Evolutionary conservation across 1,140 invertebrate species (phyloP).

Genomic region (Leptopilina clavipes): DNA sequence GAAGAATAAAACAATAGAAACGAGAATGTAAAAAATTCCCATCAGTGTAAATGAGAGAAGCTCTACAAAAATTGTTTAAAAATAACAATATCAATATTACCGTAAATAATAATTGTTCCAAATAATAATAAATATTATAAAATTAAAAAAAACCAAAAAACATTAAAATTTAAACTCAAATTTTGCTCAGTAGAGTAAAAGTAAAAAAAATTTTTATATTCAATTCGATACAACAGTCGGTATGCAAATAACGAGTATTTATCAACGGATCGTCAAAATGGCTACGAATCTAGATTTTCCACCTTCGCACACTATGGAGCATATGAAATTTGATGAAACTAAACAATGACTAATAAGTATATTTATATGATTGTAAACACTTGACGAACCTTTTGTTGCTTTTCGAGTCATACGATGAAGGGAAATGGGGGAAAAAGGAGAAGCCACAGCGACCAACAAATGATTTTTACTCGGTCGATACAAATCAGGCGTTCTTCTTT

Average conservation of each 20-base stretch:
- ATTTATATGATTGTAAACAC: constrained; percentile 6
- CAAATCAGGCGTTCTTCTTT: constrained; percentile 18
- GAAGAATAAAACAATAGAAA: not conserved
- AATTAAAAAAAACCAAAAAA: constrained; percentile 5
- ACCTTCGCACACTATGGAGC: not conserved
- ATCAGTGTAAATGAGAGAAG: not conserved
- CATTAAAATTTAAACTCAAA: constrained; percentile 31
- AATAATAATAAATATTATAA: constrained; percentile 35
- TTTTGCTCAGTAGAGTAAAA: not conserved
- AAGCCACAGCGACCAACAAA: constrained; percentile 6
- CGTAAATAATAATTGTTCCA: not conserved
- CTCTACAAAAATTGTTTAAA: not conserved
- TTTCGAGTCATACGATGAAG: not conserved
- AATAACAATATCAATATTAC: not conserved
- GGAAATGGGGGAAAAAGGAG: not conserved
- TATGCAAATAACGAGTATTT: constrained; percentile 72
- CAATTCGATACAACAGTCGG: constrained; percentile 69
- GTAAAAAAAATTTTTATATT: constrained; percentile 35
- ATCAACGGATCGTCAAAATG: constrained; percentile 76
- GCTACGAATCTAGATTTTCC: constrained; percentile 55
- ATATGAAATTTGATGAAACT: not conserved
- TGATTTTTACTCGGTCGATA: constrained; percentile 23
- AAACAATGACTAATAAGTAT: not conserved
- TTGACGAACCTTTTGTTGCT: not conserved
- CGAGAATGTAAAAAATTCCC: not conserved